phyloP scores from a whole-genome alignment of 2,113 vertebrate species.

The Cyanoderma ruficeps region DNA sequence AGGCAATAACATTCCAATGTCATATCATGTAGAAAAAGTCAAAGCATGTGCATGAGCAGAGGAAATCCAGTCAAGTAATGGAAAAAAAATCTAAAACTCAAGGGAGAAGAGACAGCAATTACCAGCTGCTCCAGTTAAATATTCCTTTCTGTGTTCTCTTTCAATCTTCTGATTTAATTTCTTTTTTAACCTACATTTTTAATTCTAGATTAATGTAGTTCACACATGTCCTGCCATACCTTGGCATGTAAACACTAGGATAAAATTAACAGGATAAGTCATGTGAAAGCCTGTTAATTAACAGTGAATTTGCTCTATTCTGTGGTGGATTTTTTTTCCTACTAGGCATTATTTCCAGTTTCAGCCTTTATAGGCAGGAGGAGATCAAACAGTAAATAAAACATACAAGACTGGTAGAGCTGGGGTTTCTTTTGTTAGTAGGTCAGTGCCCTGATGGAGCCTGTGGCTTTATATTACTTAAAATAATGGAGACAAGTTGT shows the following conservation, averaged over 20 bases:
- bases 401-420: background rate
- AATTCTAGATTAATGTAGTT: background rate
- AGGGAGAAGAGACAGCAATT: background rate
- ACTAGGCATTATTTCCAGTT: background rate
- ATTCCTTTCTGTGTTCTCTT: background rate
- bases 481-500: background rate
- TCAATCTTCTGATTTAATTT: background rate
- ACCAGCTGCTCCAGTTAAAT: background rate
- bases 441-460: background rate
- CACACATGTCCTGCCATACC: background rate
- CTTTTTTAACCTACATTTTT: background rate
- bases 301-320: background rate
- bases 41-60: background rate
- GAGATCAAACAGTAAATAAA: background rate
- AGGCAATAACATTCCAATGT: background rate
- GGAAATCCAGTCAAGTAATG: background rate
- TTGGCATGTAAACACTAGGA: background rate
- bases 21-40: background rate
- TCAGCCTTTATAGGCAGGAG: background rate
- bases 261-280: background rate
- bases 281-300: background rate
- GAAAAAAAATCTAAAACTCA: background rate
- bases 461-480: background rate
- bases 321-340: background rate
- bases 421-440: background rate